Evolutionary conservation across 2,797 vertebrate species (phyloP), one percentile per base, ranked within the genome.

Genomic region (Pipistrellus pygmaeus): DNA sequence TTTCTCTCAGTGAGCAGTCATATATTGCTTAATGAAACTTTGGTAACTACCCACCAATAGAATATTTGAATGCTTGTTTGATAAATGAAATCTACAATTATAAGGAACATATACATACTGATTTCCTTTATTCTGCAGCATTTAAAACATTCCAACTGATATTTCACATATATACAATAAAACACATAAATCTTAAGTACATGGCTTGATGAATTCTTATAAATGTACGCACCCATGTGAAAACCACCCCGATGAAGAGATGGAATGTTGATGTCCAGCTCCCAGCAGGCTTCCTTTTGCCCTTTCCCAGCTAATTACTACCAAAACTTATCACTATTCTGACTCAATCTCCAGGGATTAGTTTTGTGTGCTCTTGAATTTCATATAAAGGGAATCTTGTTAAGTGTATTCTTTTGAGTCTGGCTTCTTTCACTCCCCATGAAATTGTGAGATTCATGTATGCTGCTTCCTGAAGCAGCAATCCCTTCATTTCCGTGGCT

Each of bases 51-150:
- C 25, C 62, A 20, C 41, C 17, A 71, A 41, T 72, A 82, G 17
- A 91, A 60, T 84, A 60, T 78, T 84, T 69, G 85, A 78, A 30
- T 72, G 21, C 17, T 87, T 91, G 21, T 48, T 86, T 71, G 64
- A 32, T 32, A 46, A 92, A 73, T 10, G 10, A 77, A 83, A 77
- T 41, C n/a, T 72, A 32, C 11, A 25, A 66, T 55, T 83, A 2
- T 57, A 53, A 71, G 69, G 27, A 76, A 38, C 7, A 32, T 90
- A 44, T 27, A 27, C n/a, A 64, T 46, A 41, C 38, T 41, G 20
- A 57, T 66, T 80, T 84, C 62, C 62, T 82, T 62, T 77, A 55
- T 5, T 53, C 11, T 55, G 8, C 15, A 46, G 73, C 60, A 75
- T 60, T 9, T 21, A 51, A 14, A 69, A 41, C 35, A 11, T 85